Evolutionary conservation across 2,888 invertebrate genomes (phyloP).

Genomic region (Gari tellinella): DNA sequence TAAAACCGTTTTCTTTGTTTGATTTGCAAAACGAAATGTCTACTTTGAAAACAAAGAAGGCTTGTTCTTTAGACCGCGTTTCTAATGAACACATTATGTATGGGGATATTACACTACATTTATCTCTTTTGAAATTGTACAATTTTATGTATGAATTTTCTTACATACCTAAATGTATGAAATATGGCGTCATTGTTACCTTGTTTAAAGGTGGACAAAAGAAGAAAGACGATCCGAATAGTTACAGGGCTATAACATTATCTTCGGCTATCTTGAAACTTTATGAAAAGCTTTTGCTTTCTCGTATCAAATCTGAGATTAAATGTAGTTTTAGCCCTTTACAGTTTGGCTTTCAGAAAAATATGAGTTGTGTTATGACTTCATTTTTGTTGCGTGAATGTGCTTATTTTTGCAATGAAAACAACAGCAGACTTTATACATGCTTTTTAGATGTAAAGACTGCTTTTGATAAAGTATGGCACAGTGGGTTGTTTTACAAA

Average conservation of each 20-base stretch:
- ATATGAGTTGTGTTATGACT: constrained; percentile 8
- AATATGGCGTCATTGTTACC: constrained; percentile 11
- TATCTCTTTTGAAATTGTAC: not conserved
- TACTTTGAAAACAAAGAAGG: not conserved
- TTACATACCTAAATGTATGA: constrained; percentile 8
- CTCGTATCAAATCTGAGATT: not conserved
- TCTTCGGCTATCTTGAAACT: constrained; percentile 13
- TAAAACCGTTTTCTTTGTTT: too few species aligned
- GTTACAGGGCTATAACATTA: constrained; percentile 15
- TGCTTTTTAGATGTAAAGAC: constrained; percentile 15
- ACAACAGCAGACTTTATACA: constrained; percentile 4
- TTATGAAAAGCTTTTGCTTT: constrained; percentile 8
- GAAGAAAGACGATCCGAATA: constrained; percentile 13
- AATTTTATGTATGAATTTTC: not conserved
- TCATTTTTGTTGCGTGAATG: constrained; percentile 11
- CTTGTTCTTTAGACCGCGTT: not conserved
- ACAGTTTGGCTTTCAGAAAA: constrained; percentile 10
- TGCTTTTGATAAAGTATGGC: constrained; percentile 21
- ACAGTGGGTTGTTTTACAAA: constrained; percentile 11
- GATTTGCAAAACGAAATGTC: not conserved
- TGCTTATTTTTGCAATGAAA: constrained; percentile 10
- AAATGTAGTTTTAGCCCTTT: not conserved
- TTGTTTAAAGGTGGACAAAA: constrained; percentile 13
- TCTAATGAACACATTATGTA: constrained; percentile 4
- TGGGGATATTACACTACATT: not conserved